phyloP scores from a whole-genome alignment of 2,113 vertebrate genomes.

The Enhydra lutris region DNA sequence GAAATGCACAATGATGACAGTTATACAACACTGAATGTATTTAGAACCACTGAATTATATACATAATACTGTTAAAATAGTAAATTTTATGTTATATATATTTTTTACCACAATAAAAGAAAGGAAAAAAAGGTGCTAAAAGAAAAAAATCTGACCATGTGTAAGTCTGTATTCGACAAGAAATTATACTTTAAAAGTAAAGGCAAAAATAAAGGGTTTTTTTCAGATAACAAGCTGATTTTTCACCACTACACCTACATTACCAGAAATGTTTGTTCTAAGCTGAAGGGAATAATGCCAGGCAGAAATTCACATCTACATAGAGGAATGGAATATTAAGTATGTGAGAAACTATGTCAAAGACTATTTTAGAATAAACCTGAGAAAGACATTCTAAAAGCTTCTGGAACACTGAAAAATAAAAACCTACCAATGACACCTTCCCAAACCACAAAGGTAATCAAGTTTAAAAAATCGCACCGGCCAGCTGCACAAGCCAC shows the following conservation, averaged over 20 bases:
- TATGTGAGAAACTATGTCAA: not conserved
- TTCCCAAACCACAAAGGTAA: not conserved
- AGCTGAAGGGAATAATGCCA: not conserved
- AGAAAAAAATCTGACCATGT: not conserved
- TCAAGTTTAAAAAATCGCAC: not conserved
- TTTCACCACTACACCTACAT: not conserved
- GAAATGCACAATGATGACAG: not conserved
- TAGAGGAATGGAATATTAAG: not conserved
- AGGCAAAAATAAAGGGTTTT: not conserved
- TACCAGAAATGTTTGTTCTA: not conserved
- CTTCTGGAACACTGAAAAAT: not conserved
- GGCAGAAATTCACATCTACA: not conserved
- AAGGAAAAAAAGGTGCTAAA: not conserved
- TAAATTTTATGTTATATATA: not conserved
- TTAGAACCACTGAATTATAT: not conserved
- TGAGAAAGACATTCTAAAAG: not conserved
- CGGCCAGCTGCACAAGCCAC: too few species aligned
- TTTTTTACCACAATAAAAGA: not conserved
- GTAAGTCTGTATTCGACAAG: not conserved
- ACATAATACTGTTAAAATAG: not conserved
- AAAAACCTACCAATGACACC: not conserved
- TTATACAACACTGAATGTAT: not conserved
- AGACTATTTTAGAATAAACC: not conserved
- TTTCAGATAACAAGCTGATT: not conserved
- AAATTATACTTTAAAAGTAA: constrained; percentile 24